Evolutionary conservation across 2,797 vertebrate genomes (phyloP).

Genomic region (Okamejei kenojei): DNA sequence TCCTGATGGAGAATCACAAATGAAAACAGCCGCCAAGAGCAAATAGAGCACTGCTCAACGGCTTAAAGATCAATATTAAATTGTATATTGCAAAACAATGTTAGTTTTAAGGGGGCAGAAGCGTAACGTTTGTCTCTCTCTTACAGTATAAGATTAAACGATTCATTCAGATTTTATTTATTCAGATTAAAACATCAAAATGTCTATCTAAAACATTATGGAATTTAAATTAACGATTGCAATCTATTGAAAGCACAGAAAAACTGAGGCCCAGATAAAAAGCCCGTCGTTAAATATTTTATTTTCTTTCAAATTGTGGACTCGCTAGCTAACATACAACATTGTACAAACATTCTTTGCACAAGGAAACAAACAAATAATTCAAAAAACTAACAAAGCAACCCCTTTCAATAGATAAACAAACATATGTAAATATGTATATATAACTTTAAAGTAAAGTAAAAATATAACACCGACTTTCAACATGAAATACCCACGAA

Average conservation of each 20-base stretch:
- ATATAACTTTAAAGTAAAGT: constrained; percentile 81
- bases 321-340: constrained; percentile 69
- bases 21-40: constrained; percentile 47
- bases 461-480: constrained; percentile 75
- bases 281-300: constrained; percentile 72
- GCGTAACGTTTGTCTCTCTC: neutral
- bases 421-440: constrained; percentile 66
- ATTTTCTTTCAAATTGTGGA: constrained; percentile 70
- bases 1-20: constrained; percentile 45
- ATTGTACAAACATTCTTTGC: constrained; percentile 79
- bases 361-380: constrained; percentile 80
- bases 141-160: neutral
- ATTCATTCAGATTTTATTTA: neutral
- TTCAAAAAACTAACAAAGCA: constrained; percentile 72
- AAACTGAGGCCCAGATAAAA: constrained; percentile 36
- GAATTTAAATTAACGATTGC: neutral
- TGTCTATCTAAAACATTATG: neutral
- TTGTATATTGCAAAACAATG: constrained; percentile 54
- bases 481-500: constrained; percentile 66
- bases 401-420: constrained; percentile 94
- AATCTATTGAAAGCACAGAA: neutral
- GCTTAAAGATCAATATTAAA: constrained; percentile 62
- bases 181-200: constrained; percentile 12
- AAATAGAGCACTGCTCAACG: constrained; percentile 55
- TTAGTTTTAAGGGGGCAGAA: constrained; percentile 41